Evolutionary conservation across 2,113 vertebrate species (phyloP), one percentile per base, ranked within the genome.

Genomic region (Hippocampus guttulatus): DNA sequence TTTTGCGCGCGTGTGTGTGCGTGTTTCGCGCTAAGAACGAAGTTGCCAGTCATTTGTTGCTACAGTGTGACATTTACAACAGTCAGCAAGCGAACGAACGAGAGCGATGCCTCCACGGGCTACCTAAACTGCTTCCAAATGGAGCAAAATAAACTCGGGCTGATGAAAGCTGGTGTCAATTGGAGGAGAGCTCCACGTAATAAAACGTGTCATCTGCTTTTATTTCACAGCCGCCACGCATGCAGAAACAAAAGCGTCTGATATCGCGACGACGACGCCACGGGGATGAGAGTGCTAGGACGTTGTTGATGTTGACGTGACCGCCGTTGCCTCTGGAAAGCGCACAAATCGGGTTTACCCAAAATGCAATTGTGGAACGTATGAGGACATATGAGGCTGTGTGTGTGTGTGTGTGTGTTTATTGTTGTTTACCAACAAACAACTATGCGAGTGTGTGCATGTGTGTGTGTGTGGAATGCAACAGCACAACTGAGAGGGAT

Each of bases 151-250:
- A 47, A 64, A 21, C 40, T 23, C 3, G 9, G 40, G 40, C 62
- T 64, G 62, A 43, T 64, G 62, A 64, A 64, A 64, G 63, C n/a
- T 5, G 3, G 41, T 14, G 20, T 64, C 45, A 64, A 64, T 64
- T 21, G 41, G 21, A 45, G 40, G 12, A 16, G 63, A 16, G 63
- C 63, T 25, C n/a, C 15, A 43, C 45, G 63, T 45, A 43, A 64
- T 25, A 45, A 64, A 64, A 27, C 38, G 23, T 23, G 11, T 64
- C 40, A 8, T 64, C 5, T 45, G 41, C 63, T 64, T 60, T 60
- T 15, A 60, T 60, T 60, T 16, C 25, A 16, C 57, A 16, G 6
- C 27, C 27, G 57, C 57, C 25, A 30, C 57, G 25, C 27, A 30
- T 27, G 8, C 57, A 33, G 27, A 58, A 58, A 58, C 25, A 30